Percentiles rank a stretch among this genome's conserved stretches.
Conservation (phyloP, 2,888 invertebrate genomes). For the Stenoptilia bipunctidactyla region DNA sequence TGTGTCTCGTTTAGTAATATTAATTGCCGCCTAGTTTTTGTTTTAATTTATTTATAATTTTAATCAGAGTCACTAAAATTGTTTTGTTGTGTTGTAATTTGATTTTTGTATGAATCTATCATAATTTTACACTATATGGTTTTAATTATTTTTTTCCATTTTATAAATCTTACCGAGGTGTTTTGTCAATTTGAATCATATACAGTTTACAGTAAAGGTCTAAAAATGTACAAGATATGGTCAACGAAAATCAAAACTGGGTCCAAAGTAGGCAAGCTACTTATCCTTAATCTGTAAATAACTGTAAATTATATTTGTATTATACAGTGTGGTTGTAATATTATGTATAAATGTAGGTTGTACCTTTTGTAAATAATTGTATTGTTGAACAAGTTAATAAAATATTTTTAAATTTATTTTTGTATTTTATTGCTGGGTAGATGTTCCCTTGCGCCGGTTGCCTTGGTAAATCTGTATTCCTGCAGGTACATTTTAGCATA, state of each 20-base stretch:
- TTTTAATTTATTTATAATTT: no score
- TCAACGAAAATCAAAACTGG: conserved; percentile 13
- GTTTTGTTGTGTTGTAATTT: no score
- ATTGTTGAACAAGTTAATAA: conserved; percentile 56
- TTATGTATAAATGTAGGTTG: conserved; percentile 23
- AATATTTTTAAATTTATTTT: conserved; percentile 34
- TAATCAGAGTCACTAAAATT: no score
- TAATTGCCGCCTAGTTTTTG: no score
- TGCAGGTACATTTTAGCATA: no score
- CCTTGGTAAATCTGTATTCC: no score
- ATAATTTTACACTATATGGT: no score
- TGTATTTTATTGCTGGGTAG: background rate
- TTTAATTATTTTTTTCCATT: no score
- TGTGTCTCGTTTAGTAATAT: no score
- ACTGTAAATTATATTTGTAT: conserved; percentile 14
- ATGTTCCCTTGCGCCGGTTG: no score
- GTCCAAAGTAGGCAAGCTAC: conserved; percentile 20
- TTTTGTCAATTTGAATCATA: background rate
- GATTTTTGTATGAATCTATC: no score
- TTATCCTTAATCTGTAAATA: background rate
- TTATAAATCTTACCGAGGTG: background rate
- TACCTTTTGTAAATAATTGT: conserved; percentile 44
- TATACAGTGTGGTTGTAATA: conserved; percentile 33
- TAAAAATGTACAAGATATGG: background rate
- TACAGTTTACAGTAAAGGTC: background rate